Conservation (phyloP, 2,888 invertebrate species). For the Agonopterix subpropinquella region DNA sequence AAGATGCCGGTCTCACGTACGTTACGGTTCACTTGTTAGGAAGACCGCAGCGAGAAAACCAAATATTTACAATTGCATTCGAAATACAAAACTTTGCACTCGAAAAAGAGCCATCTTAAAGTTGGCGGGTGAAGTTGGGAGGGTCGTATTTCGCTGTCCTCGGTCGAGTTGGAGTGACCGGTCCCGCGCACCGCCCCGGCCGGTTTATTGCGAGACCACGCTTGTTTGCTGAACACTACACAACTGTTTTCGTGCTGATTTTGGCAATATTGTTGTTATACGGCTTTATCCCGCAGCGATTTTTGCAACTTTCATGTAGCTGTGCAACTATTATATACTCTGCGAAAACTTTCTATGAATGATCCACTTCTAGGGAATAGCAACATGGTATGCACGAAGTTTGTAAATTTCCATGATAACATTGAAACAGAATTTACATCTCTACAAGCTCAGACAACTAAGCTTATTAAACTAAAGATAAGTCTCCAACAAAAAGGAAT, state of each 20-base stretch:
- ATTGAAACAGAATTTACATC: too few relatives aligned
- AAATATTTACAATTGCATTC: conserved; percentile 60
- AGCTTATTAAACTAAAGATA: too few relatives aligned
- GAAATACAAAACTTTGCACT: conserved; percentile 59
- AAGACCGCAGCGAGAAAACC: conserved; percentile 55
- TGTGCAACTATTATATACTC: not conserved
- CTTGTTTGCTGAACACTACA: conserved; percentile 63
- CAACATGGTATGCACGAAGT: too few relatives aligned
- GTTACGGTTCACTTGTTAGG: conserved; percentile 55
- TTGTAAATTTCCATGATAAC: too few relatives aligned
- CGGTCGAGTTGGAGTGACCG: conserved; percentile 35
- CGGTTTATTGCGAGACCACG: conserved; percentile 51
- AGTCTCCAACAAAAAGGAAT: too few relatives aligned
- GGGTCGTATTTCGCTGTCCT: conserved; percentile 44
- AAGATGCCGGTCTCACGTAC: conserved; percentile 46
- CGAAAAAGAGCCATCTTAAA: conserved; percentile 55
- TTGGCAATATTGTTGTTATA: conserved; percentile 48
- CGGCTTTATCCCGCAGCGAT: conserved; percentile 2
- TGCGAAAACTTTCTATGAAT: not conserved
- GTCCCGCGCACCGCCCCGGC: conserved; percentile 14
- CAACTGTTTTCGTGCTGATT: conserved; percentile 50
- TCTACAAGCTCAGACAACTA: too few relatives aligned
- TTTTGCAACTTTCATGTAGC: conserved; percentile 3
- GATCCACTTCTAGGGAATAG: too few relatives aligned
- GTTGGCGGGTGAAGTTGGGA: conserved; percentile 34